phyloP scores from a whole-genome alignment of 2,113 vertebrate species.

The Chascanopsetta lugubris region DNA sequence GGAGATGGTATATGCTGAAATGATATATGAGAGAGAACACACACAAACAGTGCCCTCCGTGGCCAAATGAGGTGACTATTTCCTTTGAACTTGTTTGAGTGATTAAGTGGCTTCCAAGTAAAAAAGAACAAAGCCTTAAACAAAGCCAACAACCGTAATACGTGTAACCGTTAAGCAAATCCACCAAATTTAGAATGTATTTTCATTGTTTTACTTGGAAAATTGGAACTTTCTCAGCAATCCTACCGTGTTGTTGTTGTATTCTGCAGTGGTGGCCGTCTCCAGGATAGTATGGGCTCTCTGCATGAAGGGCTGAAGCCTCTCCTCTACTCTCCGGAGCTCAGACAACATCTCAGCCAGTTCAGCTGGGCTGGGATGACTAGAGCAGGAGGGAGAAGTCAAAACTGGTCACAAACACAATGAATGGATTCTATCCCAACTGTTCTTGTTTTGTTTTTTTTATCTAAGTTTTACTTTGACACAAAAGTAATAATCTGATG shows the following conservation, averaged over 20 bases:
- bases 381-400: slow-evolving; percentile 42
- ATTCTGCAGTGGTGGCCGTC: slow-evolving; percentile 83
- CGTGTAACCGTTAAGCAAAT: too few species aligned
- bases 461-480: neutral
- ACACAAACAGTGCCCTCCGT: neutral
- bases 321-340: slow-evolving; percentile 85
- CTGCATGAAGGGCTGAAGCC: slow-evolving; percentile 90
- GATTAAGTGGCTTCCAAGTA: too few species aligned
- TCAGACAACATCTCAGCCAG: slow-evolving; percentile 88
- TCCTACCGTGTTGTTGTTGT: slow-evolving; percentile 89
- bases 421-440: neutral
- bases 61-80: neutral
- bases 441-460: too few species aligned
- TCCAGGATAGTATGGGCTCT: slow-evolving; percentile 88
- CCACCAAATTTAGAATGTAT: too few species aligned
- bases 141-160: too few species aligned
- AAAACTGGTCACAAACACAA: neutral
- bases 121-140: too few species aligned
- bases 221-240: too few species aligned
- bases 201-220: too few species aligned
- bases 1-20: neutral
- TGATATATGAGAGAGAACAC: neutral
- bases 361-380: slow-evolving; percentile 88
- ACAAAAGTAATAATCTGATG: rapidly evolving
- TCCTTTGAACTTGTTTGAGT: neutral